These are phyloP conservation scores for Etheostoma cragini DNA, from an alignment of 2,113 vertebrate species.

Conservation along the genomic window DNA sequence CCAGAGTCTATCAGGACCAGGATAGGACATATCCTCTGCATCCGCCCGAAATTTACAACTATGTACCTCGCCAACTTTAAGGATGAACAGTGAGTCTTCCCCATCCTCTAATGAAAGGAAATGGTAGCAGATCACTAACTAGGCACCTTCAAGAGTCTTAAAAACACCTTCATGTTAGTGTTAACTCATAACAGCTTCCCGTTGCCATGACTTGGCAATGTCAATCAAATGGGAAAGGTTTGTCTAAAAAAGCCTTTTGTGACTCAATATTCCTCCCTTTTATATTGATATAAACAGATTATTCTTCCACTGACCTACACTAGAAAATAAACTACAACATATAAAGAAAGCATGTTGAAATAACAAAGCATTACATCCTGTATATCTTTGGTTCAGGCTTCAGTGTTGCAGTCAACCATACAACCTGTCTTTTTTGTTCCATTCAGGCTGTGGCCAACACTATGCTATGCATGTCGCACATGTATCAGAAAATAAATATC, in stretches of 20 bases:
- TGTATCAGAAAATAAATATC: constrained; percentile 63
- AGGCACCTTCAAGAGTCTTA: not conserved
- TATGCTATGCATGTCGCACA: not conserved
- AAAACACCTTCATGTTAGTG: not conserved
- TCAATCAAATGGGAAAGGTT: not conserved
- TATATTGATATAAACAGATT: not conserved
- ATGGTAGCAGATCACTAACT: not conserved
- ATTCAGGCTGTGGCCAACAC: constrained; percentile 1
- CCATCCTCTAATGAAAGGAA: not conserved
- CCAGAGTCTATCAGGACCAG: no score
- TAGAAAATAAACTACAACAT: constrained; percentile 2
- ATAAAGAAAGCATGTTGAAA: not conserved
- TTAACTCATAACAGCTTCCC: not conserved
- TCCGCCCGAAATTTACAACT: no score
- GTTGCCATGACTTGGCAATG: not conserved
- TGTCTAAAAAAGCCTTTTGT: not conserved
- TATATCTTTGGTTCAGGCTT: constrained; percentile 70
- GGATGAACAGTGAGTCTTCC: not conserved
- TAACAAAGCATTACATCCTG: not conserved
- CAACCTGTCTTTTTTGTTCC: not conserved
- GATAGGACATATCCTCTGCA: no score
- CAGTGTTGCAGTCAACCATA: constrained; percentile 38
- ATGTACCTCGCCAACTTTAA: not conserved
- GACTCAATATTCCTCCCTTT: not conserved
- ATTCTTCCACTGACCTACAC: not conserved